Conservation (phyloP, 2,888 invertebrate species). For the Cerastoderma edule region DNA sequence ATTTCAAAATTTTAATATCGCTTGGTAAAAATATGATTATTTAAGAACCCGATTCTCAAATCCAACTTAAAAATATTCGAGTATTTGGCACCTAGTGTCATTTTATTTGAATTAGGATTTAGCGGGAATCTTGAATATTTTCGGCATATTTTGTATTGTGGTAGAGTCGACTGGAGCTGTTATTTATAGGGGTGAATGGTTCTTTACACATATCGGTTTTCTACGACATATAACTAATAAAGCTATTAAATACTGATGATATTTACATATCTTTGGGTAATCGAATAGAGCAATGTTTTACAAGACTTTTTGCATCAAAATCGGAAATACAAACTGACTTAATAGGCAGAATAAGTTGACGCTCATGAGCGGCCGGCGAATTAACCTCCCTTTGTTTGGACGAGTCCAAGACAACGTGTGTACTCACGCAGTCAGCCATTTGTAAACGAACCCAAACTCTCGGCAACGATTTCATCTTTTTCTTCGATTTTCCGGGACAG, state of each 20-base stretch:
- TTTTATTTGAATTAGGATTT: no score
- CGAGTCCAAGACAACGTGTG: slow-evolving; percentile 2
- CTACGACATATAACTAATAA: neutral
- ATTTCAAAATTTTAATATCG: no score
- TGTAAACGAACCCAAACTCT: slow-evolving; percentile 7
- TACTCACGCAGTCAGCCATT: slow-evolving; percentile 17
- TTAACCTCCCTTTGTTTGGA: neutral
- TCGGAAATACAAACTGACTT: neutral
- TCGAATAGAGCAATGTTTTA: neutral
- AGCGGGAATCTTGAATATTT: slow-evolving; percentile 21
- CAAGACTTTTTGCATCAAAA: neutral
- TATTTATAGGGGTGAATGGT: neutral
- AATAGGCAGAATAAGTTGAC: no score
- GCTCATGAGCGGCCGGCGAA: no score
- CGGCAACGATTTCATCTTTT: neutral
- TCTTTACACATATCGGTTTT: neutral
- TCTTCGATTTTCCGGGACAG: neutral
- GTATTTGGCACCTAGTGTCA: no score
- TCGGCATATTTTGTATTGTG: slow-evolving; percentile 16
- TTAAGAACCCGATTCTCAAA: no score
- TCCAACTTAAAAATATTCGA: no score
- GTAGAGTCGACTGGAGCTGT: neutral
- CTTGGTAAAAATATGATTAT: no score
- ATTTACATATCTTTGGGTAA: neutral
- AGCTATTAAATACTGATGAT: neutral